Percentiles rank a stretch among this genome's conserved stretches.
These are phyloP conservation scores for Melanotaenia trifasciata DNA, from an alignment of 2,797 vertebrate species.

Conservation along the genomic window DNA sequence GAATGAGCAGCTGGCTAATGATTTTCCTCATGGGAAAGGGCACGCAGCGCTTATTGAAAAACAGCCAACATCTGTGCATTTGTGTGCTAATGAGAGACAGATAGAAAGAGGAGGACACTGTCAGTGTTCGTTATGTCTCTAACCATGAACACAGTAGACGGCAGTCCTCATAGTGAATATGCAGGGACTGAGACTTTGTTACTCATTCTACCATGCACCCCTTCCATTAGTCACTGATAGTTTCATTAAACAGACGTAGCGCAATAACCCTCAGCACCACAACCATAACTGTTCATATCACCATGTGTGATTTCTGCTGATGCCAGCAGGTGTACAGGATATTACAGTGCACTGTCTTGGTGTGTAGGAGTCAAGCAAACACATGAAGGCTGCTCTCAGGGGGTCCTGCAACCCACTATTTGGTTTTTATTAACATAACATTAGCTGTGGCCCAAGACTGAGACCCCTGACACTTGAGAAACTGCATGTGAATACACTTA, in stretches of 20 bases:
- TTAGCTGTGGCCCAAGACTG: slow-evolving; percentile 62
- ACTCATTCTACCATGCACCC: slow-evolving; percentile 53
- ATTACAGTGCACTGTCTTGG: slow-evolving; percentile 44
- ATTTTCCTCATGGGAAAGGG: slow-evolving; percentile 64
- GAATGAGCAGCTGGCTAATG: slow-evolving; percentile 74
- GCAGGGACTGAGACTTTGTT: slow-evolving; percentile 34
- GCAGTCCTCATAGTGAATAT: slow-evolving; percentile 26
- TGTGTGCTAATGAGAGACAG: slow-evolving; percentile 59
- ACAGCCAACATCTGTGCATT: slow-evolving; percentile 67
- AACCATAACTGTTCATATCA: slow-evolving; percentile 48
- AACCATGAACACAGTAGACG: slow-evolving; percentile 18
- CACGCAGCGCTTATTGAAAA: slow-evolving; percentile 43
- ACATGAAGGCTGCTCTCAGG: slow-evolving; percentile 57
- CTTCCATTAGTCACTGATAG: slow-evolving; percentile 57
- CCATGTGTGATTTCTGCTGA: slow-evolving; percentile 74
- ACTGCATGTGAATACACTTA: slow-evolving; percentile 71
- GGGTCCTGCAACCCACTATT: slow-evolving; percentile 60
- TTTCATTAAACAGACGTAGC: slow-evolving; percentile 70
- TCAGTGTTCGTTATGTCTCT: slow-evolving; percentile 44
- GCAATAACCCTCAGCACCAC: slow-evolving; percentile 58
- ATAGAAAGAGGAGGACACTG: slow-evolving; percentile 43
- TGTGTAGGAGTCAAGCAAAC: slow-evolving; percentile 58
- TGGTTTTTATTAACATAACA: slow-evolving; percentile 80
- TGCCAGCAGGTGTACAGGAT: slow-evolving; percentile 49
- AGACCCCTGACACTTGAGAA: slow-evolving; percentile 68